A percentile compares a stretch with the other conserved stretches of the same genome.
phyloP scores from a whole-genome alignment of 2,797 vertebrate genomes.

The Sebastiscus albofasciatus region DNA sequence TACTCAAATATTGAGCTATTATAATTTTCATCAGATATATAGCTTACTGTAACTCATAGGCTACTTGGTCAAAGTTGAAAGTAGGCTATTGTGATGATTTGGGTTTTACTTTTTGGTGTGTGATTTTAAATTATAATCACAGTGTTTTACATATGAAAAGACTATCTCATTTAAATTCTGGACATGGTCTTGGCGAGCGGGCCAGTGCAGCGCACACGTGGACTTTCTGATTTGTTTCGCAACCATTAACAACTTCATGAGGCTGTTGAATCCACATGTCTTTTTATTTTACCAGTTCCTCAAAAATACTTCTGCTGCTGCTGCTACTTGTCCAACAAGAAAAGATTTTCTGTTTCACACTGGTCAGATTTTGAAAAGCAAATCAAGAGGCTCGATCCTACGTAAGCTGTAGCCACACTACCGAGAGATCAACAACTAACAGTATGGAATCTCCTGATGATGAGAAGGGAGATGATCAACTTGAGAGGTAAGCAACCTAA shows the following conservation, averaged over 20 bases:
- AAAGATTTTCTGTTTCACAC: constrained; percentile 11
- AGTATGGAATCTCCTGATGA: constrained; percentile 21
- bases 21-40: too few species aligned
- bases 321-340: neutral
- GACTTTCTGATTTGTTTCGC: constrained; percentile 25
- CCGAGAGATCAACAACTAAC: constrained; percentile 2
- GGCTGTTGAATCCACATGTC: neutral
- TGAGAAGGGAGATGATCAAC: constrained; percentile 35
- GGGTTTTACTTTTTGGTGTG: constrained; percentile 2
- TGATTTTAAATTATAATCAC: constrained; percentile 22
- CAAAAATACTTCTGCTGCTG: neutral
- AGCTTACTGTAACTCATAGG: too few species aligned
- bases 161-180: constrained; percentile 86
- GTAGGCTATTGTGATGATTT: neutral
- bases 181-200: constrained; percentile 56
- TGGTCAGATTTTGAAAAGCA: constrained; percentile 13
- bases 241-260: neutral
- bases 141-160: constrained; percentile 87
- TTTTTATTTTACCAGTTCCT: neutral
- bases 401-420: constrained; percentile 63
- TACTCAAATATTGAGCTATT: too few species aligned
- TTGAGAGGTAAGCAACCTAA: constrained; percentile 72
- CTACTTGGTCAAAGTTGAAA: neutral
- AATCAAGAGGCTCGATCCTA: constrained; percentile 22
- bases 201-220: constrained; percentile 14